phyloP scores from a whole-genome alignment of 1,140 invertebrate genomes.

The Drosophila dunni region DNA sequence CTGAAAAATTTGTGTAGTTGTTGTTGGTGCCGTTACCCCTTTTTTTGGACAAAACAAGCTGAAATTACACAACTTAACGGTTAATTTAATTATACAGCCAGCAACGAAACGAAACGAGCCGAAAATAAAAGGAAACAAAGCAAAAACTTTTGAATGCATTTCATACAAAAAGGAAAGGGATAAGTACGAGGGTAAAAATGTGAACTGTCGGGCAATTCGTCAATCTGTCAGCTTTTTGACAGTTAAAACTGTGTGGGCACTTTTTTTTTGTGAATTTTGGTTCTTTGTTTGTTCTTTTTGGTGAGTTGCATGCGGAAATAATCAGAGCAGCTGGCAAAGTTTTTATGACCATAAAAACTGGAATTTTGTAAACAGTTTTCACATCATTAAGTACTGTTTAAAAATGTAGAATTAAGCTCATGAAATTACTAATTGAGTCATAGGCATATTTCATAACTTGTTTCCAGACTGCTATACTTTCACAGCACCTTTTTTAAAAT shows the following conservation, averaged over 20 bases:
- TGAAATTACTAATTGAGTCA: background rate
- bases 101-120: conserved; percentile 5
- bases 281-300: conserved; percentile 30
- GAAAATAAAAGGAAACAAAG: conserved; percentile 22
- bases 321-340: conserved; percentile 2
- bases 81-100: conserved; percentile 47
- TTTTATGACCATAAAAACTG: background rate
- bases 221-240: conserved; percentile 52
- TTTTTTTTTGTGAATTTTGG: conserved; percentile 8
- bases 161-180: conserved; percentile 6
- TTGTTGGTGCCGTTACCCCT: conserved; percentile 31
- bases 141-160: conserved; percentile 31
- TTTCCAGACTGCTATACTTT: conserved; percentile 11
- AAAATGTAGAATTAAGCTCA: background rate
- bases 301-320: conserved; percentile 39
- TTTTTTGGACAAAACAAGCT: conserved; percentile 14
- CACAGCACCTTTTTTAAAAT: conserved; percentile 1
- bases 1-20: conserved; percentile 14
- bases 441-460: background rate
- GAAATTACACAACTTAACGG: conserved; percentile 55
- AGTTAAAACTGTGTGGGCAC: conserved; percentile 28
- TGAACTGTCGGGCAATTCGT: conserved; percentile 42
- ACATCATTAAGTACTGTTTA: background rate
- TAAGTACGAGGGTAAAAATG: conserved; percentile 2
- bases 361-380: background rate